Conservation (phyloP, 2,888 invertebrate species). For the Cheilosia pagana region DNA sequence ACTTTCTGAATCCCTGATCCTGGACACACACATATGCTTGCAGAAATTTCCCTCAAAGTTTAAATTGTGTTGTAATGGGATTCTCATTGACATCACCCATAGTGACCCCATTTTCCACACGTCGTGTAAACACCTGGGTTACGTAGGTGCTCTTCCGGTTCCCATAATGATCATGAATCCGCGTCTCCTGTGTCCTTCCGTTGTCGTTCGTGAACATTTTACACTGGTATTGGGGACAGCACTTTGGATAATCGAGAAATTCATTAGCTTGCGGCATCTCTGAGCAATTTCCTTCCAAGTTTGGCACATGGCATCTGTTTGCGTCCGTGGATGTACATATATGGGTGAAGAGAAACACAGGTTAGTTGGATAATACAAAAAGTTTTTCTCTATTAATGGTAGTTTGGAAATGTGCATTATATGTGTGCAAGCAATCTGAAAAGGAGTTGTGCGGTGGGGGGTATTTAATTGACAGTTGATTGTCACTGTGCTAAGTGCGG, state of each 20-base stretch:
- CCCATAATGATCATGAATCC: constrained; percentile 81
- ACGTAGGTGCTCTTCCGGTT: constrained; percentile 78
- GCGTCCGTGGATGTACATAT: neutral
- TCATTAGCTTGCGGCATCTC: constrained; percentile 77
- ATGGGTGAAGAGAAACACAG: constrained; percentile 1
- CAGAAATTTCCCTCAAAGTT: constrained; percentile 2
- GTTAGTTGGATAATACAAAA: constrained; percentile 25
- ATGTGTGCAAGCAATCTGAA: neutral
- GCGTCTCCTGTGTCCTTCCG: constrained; percentile 78
- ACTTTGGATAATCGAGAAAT: constrained; percentile 80
- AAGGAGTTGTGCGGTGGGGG: neutral
- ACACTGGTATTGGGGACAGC: constrained; percentile 81
- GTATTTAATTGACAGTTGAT: constrained; percentile 18
- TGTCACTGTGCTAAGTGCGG: neutral
- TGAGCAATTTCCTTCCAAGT: constrained; percentile 78
- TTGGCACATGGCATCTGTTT: constrained; percentile 80
- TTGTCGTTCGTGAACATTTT: constrained; percentile 77
- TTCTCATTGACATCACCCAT: constrained; percentile 13
- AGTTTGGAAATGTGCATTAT: constrained; percentile 3
- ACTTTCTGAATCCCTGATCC: neutral
- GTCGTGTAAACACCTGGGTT: constrained; percentile 77
- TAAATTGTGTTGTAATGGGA: constrained; percentile 46
- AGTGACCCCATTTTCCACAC: constrained; percentile 43
- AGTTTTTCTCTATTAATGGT: constrained; percentile 6
- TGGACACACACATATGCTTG: neutral